Conservation (phyloP, 2,113 vertebrate genomes). For the Anguilla rostrata region DNA sequence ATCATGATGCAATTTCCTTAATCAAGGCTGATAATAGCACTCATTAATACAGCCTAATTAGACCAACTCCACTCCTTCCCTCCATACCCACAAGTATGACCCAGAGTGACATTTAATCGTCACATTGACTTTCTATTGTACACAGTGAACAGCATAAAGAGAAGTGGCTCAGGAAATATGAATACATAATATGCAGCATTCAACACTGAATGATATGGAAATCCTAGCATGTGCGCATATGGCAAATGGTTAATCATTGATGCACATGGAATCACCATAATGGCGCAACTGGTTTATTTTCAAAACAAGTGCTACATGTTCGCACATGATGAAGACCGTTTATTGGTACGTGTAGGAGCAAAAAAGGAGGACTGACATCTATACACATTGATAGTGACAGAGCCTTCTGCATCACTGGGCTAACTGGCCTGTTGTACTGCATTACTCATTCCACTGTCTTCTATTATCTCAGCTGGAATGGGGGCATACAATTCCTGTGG, state of each 20-base stretch:
- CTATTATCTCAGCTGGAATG: constrained; percentile 64
- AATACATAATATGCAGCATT: background rate
- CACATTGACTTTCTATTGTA: background rate
- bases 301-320: background rate
- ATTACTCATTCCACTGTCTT: constrained; percentile 63
- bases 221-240: background rate
- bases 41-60: background rate
- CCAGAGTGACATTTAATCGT: background rate
- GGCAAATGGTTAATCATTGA: background rate
- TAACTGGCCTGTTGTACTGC: constrained; percentile 66
- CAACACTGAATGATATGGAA: background rate
- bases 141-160: background rate
- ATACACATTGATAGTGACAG: constrained; percentile 62
- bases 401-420: constrained; percentile 66
- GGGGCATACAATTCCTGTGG: constrained; percentile 28
- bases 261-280: background rate
- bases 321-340: background rate
- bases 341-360: no score
- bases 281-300: background rate
- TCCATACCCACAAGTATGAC: background rate
- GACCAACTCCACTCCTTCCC: background rate
- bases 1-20: background rate
- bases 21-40: background rate
- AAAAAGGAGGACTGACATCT: constrained; percentile 46
- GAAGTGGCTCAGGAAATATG: background rate